Base-by-base conservation (phyloP, 2,797 vertebrate species). In the Smutsia temminckii region DNA sequence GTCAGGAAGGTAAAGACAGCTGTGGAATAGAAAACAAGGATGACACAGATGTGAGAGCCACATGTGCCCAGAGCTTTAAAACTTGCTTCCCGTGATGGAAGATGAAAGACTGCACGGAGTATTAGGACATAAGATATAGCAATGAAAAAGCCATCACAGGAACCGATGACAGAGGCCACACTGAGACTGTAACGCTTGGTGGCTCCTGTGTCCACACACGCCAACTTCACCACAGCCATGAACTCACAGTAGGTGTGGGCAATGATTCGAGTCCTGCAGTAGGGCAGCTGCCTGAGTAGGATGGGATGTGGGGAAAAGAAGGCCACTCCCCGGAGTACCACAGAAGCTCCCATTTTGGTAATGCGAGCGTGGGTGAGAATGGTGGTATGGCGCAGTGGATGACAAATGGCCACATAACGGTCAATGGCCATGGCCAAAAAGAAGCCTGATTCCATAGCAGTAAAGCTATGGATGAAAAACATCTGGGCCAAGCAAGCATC, bases 241-340 rank as follows among this genome's bases (percentile, higher is more conserved):
- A 97, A 97, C 80, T 97, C 97, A 29, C 97, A 97, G 77, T 96
- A 97, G 14, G 96, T 97, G 61, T 97, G 97, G 18, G 92, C 71
- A 23, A 97, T 97, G 49, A 97, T 29, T 17, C 25, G 92, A 42
- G 66, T 83, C 14, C 80, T 85, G 85, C 97, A 97, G 86, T 96
- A 97, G 5, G 95, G 86, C 46, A 97, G 63, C 25, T 77, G 72
- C 23, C 57, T 95, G 66, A 97, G 92, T 49, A 97, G 64, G 27
- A 96, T 81, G 9, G 97, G 96, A 21, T 97, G 96, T 49, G 96
- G 97, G 4, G 57, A 89, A 64, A 98, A 97, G 91, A 98, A 95
- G 29, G 90, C 75, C 20, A 97, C 66, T 1, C 93, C 96, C 6
- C 94, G 32, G 25, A 96, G n/a, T 0, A 97, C 55, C 81, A 97